These are phyloP conservation scores for Phoenicopterus ruber DNA, from an alignment of 2,113 vertebrate species.

Conservation along the genomic window DNA sequence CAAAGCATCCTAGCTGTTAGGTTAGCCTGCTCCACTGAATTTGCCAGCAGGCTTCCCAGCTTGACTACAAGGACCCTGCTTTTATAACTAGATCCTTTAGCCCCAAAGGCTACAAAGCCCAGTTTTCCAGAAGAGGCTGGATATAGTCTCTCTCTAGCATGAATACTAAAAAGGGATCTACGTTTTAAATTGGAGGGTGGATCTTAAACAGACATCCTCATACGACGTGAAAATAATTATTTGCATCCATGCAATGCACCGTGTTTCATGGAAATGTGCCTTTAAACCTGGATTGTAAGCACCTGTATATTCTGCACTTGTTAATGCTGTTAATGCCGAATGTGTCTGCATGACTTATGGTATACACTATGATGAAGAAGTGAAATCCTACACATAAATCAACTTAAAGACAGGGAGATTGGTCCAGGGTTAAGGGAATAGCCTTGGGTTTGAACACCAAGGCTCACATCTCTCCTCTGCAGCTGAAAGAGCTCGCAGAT, in stretches of 20 bases:
- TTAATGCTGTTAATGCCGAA: background rate
- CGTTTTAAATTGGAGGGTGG: background rate
- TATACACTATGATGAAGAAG: background rate
- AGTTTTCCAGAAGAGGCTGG: background rate
- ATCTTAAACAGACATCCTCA: background rate
- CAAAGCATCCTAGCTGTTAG: background rate
- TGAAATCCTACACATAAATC: background rate
- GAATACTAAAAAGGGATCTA: background rate
- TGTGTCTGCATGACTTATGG: background rate
- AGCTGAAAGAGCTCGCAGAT: background rate
- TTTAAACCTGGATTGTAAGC: background rate
- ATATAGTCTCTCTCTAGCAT: background rate
- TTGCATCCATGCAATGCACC: background rate
- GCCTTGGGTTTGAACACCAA: background rate
- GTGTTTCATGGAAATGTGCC: background rate
- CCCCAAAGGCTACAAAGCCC: background rate
- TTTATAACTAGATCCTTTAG: background rate
- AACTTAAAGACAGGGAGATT: background rate
- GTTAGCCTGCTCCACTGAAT: background rate
- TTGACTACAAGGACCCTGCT: background rate
- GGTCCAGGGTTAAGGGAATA: background rate
- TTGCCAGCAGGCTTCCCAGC: background rate
- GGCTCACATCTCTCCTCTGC: background rate
- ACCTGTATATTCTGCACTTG: fast-evolving
- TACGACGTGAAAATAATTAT: background rate